Base-by-base conservation (phyloP, 2,113 vertebrate genomes). In the Neogobius melanostomus region DNA sequence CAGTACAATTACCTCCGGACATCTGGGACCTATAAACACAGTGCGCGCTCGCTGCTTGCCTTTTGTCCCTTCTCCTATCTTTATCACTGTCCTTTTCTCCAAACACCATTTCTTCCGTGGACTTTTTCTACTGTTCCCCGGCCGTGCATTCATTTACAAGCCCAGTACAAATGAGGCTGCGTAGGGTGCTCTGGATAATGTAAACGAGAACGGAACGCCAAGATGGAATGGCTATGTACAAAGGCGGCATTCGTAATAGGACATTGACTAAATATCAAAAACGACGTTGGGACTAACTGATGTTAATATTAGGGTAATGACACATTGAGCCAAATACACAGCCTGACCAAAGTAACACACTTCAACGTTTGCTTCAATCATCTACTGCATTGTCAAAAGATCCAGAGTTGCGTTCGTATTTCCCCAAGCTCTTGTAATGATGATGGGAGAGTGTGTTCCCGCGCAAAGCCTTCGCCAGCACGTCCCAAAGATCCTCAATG, bases 21-120 rank as follows among this genome's bases (percentile, higher is more conserved):
- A 90, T 90, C 90, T 90, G 89, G 88, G 87, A 82, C 75, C 82
- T 75, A 85, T 87, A 88, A 89, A 82, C 82, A 86, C 78, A 65
- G 1, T 69, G 60, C 71, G 60, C 71, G 68, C 47, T 28, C 74
- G 69, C 53, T n/a, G 46, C 57, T 70, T 59, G 72, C 71, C 68
- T 69, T 36, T 75, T 72, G 60, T 79, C 60, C 64, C 53, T 46
- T 54, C 51, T 74, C 84, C 73, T 82, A 73, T 77, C 77, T 76
- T 77, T 64, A 79, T 86, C 80, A 69, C 80, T 62, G 59, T 81
- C 71, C 12, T 74, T 42, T 64, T 63, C 59, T 72, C 68, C 68
- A 6, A 21, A 73, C 76, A 76, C 66, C 64, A 12, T 74, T 82
- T 73, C 71, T 69, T 21, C 17, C n/a, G 8, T n/a, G 12, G 12